Conservation (phyloP, 2,888 invertebrate genomes). For the Heteromyza rotundicornis region DNA sequence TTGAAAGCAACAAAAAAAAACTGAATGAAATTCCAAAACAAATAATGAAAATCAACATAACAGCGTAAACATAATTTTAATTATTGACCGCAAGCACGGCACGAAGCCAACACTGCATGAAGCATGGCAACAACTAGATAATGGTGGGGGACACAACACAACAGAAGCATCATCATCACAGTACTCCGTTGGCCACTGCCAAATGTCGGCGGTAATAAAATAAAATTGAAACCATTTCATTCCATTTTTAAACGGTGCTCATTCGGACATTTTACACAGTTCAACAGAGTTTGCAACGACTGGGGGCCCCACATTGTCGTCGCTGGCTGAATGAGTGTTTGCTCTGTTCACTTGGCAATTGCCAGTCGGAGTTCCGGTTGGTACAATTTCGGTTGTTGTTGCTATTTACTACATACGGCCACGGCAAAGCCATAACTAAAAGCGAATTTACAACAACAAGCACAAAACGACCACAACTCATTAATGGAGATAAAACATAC, state of each 20-base stretch:
- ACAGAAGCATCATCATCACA: neutral
- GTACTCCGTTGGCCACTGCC: neutral
- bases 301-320: too few relatives aligned
- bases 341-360: too few relatives aligned
- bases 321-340: too few relatives aligned
- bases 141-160: neutral
- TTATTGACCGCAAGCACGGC: constrained; percentile 13
- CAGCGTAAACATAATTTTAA: constrained; percentile 14
- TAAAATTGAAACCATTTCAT: neutral
- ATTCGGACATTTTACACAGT: neutral
- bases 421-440: too few relatives aligned
- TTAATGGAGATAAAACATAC: too few relatives aligned
- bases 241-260: neutral
- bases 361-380: too few relatives aligned
- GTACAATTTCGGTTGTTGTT: too few relatives aligned
- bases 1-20: neutral
- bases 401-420: too few relatives aligned
- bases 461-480: too few relatives aligned
- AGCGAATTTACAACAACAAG: too few relatives aligned
- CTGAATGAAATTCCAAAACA: neutral
- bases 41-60: neutral
- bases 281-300: too few relatives aligned
- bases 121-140: neutral
- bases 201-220: neutral
- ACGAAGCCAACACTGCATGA: neutral